These are phyloP conservation scores for Falco columbarius DNA, from an alignment of 2,797 vertebrate species.

Conservation along the genomic window DNA sequence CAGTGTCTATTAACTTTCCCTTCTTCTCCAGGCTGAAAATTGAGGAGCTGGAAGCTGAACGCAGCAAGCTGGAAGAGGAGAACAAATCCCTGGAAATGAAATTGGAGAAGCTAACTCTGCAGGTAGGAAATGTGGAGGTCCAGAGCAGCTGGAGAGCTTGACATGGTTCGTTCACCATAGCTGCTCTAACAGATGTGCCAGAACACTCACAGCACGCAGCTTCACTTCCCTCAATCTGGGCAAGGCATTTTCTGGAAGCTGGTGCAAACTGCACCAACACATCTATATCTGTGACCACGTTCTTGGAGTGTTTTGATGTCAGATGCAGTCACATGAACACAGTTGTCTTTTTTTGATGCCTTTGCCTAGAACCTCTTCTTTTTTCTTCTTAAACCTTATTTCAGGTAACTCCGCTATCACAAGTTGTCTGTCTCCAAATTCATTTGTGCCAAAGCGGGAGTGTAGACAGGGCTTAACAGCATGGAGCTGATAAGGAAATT, in stretches of 20 bases:
- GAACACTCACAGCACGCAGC: fast-evolving
- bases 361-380: neutral
- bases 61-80: slow-evolving; percentile 86
- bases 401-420: neutral
- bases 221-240: neutral
- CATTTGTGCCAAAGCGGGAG: fast-evolving
- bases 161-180: fast-evolving
- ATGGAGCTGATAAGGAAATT: fast-evolving
- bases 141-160: neutral
- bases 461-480: neutral
- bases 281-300: fast-evolving
- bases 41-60: slow-evolving; percentile 90
- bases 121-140: slow-evolving; percentile 76
- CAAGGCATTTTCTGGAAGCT: neutral
- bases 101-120: slow-evolving; percentile 87
- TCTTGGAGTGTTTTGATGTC: neutral
- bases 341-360: neutral
- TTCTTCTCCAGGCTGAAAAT: slow-evolving; percentile 85
- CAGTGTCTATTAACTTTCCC: neutral
- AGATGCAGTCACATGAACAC: neutral
- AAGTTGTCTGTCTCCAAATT: neutral
- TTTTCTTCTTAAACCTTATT: neutral
- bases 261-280: neutral
- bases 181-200: neutral
- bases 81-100: slow-evolving; percentile 87